phyloP scores from a whole-genome alignment of 2,113 vertebrate genomes.

The Nibea albiflora region DNA sequence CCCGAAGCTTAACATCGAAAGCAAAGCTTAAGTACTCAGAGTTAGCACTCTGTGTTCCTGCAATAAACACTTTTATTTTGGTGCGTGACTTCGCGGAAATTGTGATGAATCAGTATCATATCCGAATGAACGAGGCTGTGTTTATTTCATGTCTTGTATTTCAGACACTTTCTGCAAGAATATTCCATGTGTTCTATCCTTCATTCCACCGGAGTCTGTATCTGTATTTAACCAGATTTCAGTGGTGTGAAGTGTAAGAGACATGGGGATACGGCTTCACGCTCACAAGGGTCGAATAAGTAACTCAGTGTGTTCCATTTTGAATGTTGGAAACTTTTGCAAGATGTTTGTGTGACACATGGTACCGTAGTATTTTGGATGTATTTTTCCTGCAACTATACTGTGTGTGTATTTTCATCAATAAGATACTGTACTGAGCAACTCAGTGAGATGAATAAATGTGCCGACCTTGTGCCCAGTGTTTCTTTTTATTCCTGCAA shows the following conservation, averaged over 20 bases:
- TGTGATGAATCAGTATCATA: neutral
- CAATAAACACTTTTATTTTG: slow-evolving; percentile 35
- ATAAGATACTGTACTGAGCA: slow-evolving; percentile 22
- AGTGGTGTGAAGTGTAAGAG: slow-evolving; percentile 99
- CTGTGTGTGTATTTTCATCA: slow-evolving; percentile 10
- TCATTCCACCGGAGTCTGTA: slow-evolving; percentile 99
- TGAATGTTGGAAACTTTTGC: neutral
- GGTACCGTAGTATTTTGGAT: neutral
- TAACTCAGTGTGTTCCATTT: slow-evolving; percentile 2
- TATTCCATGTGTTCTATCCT: slow-evolving; percentile 94
- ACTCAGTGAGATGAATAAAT: slow-evolving; percentile 65
- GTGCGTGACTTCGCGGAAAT: slow-evolving; percentile 12
- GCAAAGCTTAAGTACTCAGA: slow-evolving; percentile 23
- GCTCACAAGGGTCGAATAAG: slow-evolving; percentile 1
- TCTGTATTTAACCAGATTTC: slow-evolving; percentile 95
- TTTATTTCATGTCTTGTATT: slow-evolving; percentile 36
- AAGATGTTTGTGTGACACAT: neutral
- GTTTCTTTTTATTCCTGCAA: slow-evolving; percentile 53
- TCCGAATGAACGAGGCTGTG: neutral
- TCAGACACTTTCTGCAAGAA: slow-evolving; percentile 63
- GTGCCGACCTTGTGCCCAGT: slow-evolving; percentile 40
- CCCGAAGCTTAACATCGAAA: slow-evolving; percentile 23
- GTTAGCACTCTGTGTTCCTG: slow-evolving; percentile 17
- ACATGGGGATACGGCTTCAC: slow-evolving; percentile 85
- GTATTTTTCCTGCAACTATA: neutral